Evolutionary conservation across 2,888 invertebrate species (phyloP).

Genomic region (Drosophila testacea): DNA sequence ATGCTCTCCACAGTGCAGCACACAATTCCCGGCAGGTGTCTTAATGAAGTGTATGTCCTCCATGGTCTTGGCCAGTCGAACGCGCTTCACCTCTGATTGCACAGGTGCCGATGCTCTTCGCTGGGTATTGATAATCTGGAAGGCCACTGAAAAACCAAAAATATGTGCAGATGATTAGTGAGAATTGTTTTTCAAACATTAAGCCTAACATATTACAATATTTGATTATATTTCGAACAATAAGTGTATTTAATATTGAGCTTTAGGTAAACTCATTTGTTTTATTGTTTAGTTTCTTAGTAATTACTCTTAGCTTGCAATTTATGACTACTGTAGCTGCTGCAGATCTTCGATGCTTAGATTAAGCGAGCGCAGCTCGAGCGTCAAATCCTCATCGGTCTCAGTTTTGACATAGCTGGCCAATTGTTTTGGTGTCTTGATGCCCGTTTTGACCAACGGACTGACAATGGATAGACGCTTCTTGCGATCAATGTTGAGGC

Average conservation of each 20-base stretch:
- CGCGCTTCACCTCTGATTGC: conserved; percentile 59
- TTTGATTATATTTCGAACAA: conserved; percentile 3
- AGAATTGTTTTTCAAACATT: too few relatives aligned
- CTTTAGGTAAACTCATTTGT: conserved; percentile 14
- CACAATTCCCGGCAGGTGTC: conserved; percentile 83
- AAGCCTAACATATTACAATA: not conserved
- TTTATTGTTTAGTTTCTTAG: conserved; percentile 41
- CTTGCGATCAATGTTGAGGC: conserved; percentile 80
- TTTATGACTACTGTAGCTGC: conserved; percentile 55
- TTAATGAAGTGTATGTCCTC: conserved; percentile 78
- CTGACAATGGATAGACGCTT: conserved; percentile 60
- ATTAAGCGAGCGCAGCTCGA: conserved; percentile 64
- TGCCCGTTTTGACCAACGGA: conserved; percentile 28
- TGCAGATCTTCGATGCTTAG: conserved; percentile 68
- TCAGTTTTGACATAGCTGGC: conserved; percentile 50
- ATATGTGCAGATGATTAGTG: conserved; percentile 5
- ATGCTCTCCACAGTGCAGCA: conserved; percentile 83
- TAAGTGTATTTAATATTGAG: conserved; percentile 8
- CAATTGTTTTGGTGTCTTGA: conserved; percentile 24
- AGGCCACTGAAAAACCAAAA: conserved; percentile 44
- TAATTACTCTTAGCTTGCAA: conserved; percentile 31
- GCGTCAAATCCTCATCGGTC: conserved; percentile 56
- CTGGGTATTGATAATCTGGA: conserved; percentile 33
- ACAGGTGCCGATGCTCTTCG: conserved; percentile 14
- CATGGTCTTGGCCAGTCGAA: conserved; percentile 69